phyloP scores from a whole-genome alignment of 2,113 vertebrate genomes.

The Pelvicachromis taeniatus region DNA sequence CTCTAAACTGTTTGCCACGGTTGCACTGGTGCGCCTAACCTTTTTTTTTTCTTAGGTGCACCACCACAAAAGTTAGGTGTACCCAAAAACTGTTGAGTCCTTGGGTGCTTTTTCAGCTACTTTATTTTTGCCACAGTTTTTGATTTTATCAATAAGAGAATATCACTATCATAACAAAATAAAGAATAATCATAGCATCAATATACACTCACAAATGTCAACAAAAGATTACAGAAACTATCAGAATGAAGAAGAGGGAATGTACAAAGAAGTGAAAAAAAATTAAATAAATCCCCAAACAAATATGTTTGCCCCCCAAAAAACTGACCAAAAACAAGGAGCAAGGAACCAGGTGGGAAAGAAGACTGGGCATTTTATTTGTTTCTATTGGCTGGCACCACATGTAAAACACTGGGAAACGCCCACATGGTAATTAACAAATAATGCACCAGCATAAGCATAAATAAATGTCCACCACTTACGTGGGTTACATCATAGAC shows the following conservation, averaged over 20 bases:
- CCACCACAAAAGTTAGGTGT: no score
- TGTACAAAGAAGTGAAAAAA: no score
- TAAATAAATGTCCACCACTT: not conserved
- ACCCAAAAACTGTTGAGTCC: not conserved
- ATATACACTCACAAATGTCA: not conserved
- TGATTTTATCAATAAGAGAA: not conserved
- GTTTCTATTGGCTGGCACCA: not conserved
- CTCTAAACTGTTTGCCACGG: no score
- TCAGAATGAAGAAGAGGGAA: no score
- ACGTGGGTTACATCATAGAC: not conserved
- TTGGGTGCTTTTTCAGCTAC: not conserved
- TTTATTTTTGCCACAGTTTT: not conserved
- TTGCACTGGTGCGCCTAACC: no score
- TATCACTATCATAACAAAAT: not conserved
- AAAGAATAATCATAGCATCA: not conserved
- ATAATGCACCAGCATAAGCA: not conserved
- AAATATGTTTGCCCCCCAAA: not conserved
- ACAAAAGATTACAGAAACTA: not conserved
- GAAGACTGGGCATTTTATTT: not conserved
- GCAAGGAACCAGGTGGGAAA: not conserved
- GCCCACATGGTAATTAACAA: not conserved
- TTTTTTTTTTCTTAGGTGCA: no score
- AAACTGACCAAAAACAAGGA: not conserved
- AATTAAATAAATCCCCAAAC: no score
- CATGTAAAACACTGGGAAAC: not conserved